These are phyloP conservation scores for Macrotus californicus DNA, from an alignment of 2,113 vertebrate species.

Conservation along the genomic window DNA sequence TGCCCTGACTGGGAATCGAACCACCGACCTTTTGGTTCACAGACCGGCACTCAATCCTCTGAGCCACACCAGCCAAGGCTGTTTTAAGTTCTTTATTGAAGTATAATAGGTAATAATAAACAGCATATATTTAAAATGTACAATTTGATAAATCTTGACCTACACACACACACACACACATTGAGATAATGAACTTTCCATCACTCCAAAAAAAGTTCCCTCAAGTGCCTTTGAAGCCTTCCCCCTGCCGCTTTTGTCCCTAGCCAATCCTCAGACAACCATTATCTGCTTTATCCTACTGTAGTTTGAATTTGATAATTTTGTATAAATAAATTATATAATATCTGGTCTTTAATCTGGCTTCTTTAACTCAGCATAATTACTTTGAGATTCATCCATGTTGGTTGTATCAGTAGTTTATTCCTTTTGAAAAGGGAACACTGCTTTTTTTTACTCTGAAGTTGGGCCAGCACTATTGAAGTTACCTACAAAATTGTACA, in stretches of 20 bases:
- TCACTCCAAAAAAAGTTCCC: background rate
- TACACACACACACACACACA: background rate
- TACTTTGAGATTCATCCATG: background rate
- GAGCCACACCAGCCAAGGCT: no score
- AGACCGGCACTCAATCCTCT: no score
- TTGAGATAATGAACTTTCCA: background rate
- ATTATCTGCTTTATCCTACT: background rate
- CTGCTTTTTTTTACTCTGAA: constrained; percentile 14
- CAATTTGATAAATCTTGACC: background rate
- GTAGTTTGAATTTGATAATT: constrained; percentile 30
- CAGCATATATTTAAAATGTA: background rate
- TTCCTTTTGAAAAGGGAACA: background rate
- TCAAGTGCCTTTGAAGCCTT: background rate
- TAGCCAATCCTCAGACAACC: background rate
- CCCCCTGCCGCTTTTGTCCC: background rate
- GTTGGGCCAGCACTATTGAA: constrained; percentile 66
- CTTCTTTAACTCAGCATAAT: background rate
- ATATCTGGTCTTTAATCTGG: background rate
- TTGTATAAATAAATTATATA: background rate
- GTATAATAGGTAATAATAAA: background rate
- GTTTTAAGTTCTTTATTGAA: background rate
- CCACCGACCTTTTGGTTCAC: no score
- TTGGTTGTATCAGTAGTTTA: background rate
- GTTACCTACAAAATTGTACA: constrained; percentile 74
- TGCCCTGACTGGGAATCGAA: no score